Percentiles rank a stretch among this genome's conserved stretches.
These are phyloP conservation scores for Myotis myotis DNA, from an alignment of 2,797 vertebrate genomes.

Conservation along the genomic window DNA sequence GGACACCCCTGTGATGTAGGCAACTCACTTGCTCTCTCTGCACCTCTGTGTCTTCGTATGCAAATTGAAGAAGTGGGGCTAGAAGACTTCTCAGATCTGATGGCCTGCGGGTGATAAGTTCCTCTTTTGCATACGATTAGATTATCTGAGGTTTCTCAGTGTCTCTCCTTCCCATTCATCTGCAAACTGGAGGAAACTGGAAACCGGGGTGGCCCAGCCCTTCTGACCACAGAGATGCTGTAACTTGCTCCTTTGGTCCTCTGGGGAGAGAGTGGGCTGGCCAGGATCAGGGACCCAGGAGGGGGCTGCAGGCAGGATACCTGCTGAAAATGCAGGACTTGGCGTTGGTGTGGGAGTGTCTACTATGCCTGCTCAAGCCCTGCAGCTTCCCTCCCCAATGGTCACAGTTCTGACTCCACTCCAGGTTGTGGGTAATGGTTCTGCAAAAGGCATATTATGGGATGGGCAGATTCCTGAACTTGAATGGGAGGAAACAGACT, in stretches of 20 bases:
- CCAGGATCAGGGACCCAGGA: no score
- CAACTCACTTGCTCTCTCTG: neutral
- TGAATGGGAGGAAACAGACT: neutral
- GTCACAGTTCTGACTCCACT: no score
- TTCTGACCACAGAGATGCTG: neutral
- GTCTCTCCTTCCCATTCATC: neutral
- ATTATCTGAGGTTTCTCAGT: neutral
- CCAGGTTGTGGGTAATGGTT: neutral
- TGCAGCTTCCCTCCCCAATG: neutral
- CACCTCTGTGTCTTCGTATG: neutral
- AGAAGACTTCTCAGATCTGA: neutral
- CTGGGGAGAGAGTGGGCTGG: neutral
- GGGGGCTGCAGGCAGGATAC: neutral
- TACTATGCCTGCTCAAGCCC: rapidly evolving
- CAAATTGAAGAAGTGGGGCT: neutral
- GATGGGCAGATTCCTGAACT: neutral
- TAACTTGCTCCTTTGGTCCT: neutral
- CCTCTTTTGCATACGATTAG: neutral
- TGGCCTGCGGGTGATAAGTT: neutral
- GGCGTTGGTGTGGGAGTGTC: no score
- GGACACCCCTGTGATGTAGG: neutral
- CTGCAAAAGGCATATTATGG: no score
- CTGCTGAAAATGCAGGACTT: neutral
- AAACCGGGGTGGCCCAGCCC: neutral
- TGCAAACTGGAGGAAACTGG: neutral